Conservation (phyloP, 2,888 invertebrate genomes). For the Lasius platythorax region DNA sequence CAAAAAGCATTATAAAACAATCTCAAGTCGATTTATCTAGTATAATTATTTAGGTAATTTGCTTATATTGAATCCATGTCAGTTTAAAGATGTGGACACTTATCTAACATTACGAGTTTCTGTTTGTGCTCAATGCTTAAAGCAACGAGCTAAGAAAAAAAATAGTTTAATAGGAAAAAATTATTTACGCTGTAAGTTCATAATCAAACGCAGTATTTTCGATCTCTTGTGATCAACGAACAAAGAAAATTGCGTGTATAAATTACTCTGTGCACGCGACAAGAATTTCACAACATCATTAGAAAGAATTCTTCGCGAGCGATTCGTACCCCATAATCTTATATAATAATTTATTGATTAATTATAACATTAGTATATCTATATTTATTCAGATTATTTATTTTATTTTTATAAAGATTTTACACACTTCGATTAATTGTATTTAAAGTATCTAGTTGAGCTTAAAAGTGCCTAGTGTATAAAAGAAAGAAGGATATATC, state of each 20-base stretch:
- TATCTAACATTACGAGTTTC: background rate
- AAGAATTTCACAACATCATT: constrained; percentile 35
- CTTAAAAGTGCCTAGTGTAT: constrained; percentile 73
- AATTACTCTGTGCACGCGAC: constrained; percentile 29
- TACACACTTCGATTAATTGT: constrained; percentile 78
- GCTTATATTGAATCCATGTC: background rate
- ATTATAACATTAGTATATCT: constrained; percentile 80
- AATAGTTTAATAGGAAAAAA: background rate
- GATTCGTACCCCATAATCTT: constrained; percentile 69
- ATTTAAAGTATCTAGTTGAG: constrained; percentile 75
- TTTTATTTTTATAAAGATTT: constrained; percentile 85
- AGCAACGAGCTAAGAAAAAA: background rate
- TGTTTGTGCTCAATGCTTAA: constrained; percentile 1
- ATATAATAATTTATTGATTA: constrained; percentile 84
- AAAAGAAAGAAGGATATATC: constrained; percentile 66
- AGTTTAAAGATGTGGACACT: background rate
- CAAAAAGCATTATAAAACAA: background rate
- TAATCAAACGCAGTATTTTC: constrained; percentile 37
- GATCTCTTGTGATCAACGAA: constrained; percentile 15
- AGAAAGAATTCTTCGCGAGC: constrained; percentile 46
- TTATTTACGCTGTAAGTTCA: background rate
- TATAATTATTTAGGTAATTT: background rate
- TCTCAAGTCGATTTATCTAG: constrained; percentile 13
- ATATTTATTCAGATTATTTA: constrained; percentile 86
- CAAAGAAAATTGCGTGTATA: constrained; percentile 4